Conservation (phyloP, 2,888 invertebrate genomes). For the Sussaba pulchella region DNA sequence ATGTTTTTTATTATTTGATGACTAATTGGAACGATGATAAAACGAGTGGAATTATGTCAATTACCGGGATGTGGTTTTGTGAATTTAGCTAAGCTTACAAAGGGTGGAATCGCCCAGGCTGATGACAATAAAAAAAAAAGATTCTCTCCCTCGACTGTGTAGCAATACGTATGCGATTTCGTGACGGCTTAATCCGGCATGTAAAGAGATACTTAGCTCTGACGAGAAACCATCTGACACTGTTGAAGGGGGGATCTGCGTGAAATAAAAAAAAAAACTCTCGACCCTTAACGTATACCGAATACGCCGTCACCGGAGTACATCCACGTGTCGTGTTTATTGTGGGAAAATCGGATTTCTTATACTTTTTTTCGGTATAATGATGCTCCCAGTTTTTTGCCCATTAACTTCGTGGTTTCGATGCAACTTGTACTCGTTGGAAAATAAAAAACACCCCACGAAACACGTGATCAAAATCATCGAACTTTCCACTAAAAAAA, state of each 20-base stretch:
- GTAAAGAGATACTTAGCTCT: slow-evolving; percentile 76
- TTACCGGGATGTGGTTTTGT: slow-evolving; percentile 41
- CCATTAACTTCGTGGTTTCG: slow-evolving; percentile 35
- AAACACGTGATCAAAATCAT: no score
- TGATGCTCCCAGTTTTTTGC: slow-evolving; percentile 30
- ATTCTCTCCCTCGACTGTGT: slow-evolving; percentile 22
- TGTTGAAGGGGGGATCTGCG: slow-evolving; percentile 72
- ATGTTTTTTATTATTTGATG: slow-evolving; percentile 3
- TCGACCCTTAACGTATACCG: slow-evolving; percentile 51
- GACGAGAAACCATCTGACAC: slow-evolving; percentile 79
- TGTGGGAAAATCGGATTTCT: slow-evolving; percentile 74
- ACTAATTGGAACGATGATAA: slow-evolving; percentile 29
- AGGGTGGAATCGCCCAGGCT: slow-evolving; percentile 30
- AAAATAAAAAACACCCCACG: neutral
- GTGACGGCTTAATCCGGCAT: slow-evolving; percentile 78
- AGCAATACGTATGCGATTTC: slow-evolving; percentile 66
- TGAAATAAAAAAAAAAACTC: slow-evolving; percentile 65
- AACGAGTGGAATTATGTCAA: slow-evolving; percentile 53
- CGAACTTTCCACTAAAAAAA: no score
- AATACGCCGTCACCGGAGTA: slow-evolving; percentile 49
- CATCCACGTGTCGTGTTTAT: slow-evolving; percentile 76
- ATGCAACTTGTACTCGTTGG: neutral
- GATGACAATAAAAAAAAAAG: slow-evolving; percentile 56
- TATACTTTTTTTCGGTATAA: neutral
- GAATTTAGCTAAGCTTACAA: slow-evolving; percentile 60